Evolutionary conservation across 2,888 invertebrate genomes (phyloP), one percentile per base, ranked within the genome.

Genomic region (Odontocolon sp.): DNA sequence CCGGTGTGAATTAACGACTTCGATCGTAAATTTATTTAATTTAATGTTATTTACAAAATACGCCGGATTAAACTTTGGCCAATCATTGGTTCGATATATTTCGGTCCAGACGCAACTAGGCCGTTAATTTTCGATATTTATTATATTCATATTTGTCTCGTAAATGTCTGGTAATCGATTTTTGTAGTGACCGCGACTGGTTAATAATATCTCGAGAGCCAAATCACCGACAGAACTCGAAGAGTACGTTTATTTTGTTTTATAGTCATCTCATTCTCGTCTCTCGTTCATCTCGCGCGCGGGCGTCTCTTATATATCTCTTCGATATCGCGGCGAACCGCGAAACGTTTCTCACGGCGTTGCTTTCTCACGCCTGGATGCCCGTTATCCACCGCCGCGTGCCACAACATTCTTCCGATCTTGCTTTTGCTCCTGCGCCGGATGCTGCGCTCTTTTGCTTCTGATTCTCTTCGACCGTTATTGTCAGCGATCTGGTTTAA

Each of bases 61-160:
- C 57, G 63, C 23, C 40, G 33, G 14, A 14, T 9, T 26, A 70
- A 57, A 69, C 31, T 42, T 64, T 36, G 26, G 40, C n/a, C 36
- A 56, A 36, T 16, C 23, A 63, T 64, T 21, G 50, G 16, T 6
- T 2, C 26, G 36, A 23, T 14, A 16, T 23, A 23, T n/a, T 14
- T 18, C 42, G 47, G 14, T 21, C 6, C 1, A 40, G 11, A 16
- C 2, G 31, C 63, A 63, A 56, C 42, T 45, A 40, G 69, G 71
- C 54, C 64, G 63, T 72, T 76, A 80, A 80, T 52, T 71, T 68
- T 59, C n/a, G 23, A 77, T 77, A 73, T 80, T 80, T 80, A 81
- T 81, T 79, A 71, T 77, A 73, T 81, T 80, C 70, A 77, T 80
- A 80, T 80, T 77, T 80, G 77, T 80, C 79, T 79, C 79, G 79